phyloP scores from a whole-genome alignment of 2,888 invertebrate species.

The Allygus modestus region DNA sequence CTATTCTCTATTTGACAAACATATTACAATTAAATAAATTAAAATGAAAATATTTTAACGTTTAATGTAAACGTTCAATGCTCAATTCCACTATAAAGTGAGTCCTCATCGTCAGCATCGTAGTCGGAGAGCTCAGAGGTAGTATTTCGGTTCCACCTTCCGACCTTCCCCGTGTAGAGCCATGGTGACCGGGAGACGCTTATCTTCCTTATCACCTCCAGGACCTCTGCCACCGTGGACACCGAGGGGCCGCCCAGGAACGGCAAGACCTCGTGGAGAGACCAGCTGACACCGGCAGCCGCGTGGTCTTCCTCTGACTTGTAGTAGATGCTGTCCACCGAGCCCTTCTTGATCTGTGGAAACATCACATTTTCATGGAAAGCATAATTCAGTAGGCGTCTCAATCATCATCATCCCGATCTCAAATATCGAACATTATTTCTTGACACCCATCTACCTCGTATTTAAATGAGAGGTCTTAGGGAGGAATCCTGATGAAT shows the following conservation, averaged over 20 bases:
- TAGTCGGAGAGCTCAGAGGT: not conserved
- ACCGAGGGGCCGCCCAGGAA: constrained; percentile 27
- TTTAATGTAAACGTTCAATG: too few relatives aligned
- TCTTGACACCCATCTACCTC: not conserved
- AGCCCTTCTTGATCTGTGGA: constrained; percentile 6
- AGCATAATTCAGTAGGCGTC: not conserved
- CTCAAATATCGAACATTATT: not conserved
- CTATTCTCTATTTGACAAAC: too few relatives aligned
- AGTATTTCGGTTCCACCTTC: not conserved
- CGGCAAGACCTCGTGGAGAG: not conserved
- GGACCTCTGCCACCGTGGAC: constrained; percentile 11
- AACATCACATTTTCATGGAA: not conserved
- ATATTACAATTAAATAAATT: too few relatives aligned
- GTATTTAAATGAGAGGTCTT: too few relatives aligned
- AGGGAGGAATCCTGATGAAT: too few relatives aligned
- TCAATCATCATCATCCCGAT: too few relatives aligned
- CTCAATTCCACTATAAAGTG: too few relatives aligned
- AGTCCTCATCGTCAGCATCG: constrained; percentile 50
- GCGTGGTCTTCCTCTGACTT: not conserved
- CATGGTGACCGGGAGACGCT: not conserved
- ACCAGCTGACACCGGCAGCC: not conserved
- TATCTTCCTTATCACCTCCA: constrained; percentile 7
- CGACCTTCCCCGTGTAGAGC: too few relatives aligned
- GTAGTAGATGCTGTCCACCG: constrained; percentile 41
- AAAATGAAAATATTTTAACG: too few relatives aligned